Base-by-base conservation (phyloP, 1,140 invertebrate species). In the Paraescarpia echinospica region DNA sequence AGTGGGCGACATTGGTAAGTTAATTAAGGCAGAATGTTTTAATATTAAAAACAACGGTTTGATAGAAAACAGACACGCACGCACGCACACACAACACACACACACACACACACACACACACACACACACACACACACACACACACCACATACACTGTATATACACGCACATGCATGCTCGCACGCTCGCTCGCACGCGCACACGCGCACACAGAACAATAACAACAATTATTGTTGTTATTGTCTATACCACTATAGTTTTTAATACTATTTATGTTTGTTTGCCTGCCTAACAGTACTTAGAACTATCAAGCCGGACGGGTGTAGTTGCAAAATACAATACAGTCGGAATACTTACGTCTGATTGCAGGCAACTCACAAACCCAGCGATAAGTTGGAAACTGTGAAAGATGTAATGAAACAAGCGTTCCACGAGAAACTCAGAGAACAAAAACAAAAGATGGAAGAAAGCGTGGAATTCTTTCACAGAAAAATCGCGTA, bases 401-500 rank as follows among this genome's bases (percentile, higher is more conserved):
- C 35, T 9, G 89, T 92, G 31, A 89, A 59, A 33, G 92, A 92
- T 33, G 92, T 92, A 5, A 89, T 89, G n/a, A 77, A 59, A 33
- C 92, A 77, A 33, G 88, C 88, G 27, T 89, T 88, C 59, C 33
- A 88, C 14, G 92, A 92, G 14, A 59, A 92, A 77, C 59, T 92
- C 33, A 33, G 33, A 18, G 33, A 35, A 34, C 51, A 92, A 77
- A 59, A 35, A 31, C 34, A 92, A 48, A 89, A 88, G 51, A 92
- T 92, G 92, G 89, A 34, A 35, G 92, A 92, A 77, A 89, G 51
- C 89, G 88, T 92, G 8, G 35, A 35, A 88, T 77, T 92, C 33
- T 59, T 92, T 35, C 92, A 92, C 33, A 92, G 35, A 59, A 33
- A 89, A 92, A 92, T 92, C 51, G 35, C 89, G 92, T 92, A 92